Evolutionary conservation across 2,113 vertebrate genomes (phyloP).

Genomic region (Brachyhypopomus gauderio): DNA sequence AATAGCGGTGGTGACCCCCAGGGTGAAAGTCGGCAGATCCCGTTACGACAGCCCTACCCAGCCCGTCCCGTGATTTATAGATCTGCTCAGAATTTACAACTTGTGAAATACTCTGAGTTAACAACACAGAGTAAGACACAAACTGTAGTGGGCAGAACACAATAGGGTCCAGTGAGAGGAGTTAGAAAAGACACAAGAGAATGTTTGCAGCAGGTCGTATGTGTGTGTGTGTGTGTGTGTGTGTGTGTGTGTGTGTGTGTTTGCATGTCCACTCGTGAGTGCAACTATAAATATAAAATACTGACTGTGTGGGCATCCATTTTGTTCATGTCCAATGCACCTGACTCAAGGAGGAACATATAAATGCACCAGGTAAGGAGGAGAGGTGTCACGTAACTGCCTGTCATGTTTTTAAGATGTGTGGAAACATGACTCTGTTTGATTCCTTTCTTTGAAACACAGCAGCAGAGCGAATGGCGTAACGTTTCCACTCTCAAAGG

Average conservation of each 20-base stretch:
- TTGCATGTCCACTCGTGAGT: background rate
- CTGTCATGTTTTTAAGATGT: constrained; percentile 76
- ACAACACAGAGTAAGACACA: constrained; percentile 53
- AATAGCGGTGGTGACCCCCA: constrained; percentile 66
- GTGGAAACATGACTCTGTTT: constrained; percentile 65
- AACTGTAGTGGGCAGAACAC: constrained; percentile 30
- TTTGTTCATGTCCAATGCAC: constrained; percentile 53
- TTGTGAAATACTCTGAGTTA: constrained; percentile 70
- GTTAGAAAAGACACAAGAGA: background rate
- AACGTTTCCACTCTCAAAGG: background rate
- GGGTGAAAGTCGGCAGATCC: constrained; percentile 66
- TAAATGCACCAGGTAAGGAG: constrained; percentile 71
- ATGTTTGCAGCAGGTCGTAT: constrained; percentile 5
- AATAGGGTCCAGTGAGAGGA: constrained; percentile 40
- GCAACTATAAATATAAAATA: too few species aligned
- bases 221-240: background rate
- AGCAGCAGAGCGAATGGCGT: constrained; percentile 52
- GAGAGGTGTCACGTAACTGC: constrained; percentile 70
- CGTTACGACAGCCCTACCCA: constrained; percentile 52
- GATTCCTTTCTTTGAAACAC: constrained; percentile 67
- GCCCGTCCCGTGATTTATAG: constrained; percentile 69
- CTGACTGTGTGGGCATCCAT: too few species aligned
- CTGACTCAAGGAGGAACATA: constrained; percentile 62
- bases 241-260: background rate
- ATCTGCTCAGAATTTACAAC: constrained; percentile 71